Base-by-base conservation (phyloP, 2,797 vertebrate genomes). In the Gymnoscopelus microlampas region DNA sequence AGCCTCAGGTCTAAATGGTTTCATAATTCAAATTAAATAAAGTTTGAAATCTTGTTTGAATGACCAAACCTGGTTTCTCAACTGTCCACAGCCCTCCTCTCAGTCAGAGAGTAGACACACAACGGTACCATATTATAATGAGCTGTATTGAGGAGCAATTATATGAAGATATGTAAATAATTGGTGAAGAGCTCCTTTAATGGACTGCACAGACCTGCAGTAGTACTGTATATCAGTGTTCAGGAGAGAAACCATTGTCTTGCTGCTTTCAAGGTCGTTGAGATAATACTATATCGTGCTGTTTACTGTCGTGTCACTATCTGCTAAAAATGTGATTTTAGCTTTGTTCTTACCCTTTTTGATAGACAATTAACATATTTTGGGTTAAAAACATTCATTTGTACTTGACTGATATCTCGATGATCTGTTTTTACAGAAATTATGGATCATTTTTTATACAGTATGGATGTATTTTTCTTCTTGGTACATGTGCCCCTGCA, bases 391-490 rank as follows among this genome's bases (percentile, higher is more conserved):
- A 11, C 5, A 76, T 87, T 73, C 63, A 70, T 85, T 84, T 78
- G 12, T 77, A 80, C 15, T 23, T 70, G 60, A 68, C 76, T 48
- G 63, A 60, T 77, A 66, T 64, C 24, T 80, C 79, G 77, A 39
- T 39, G 26, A 76, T 63, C 60, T 84, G 44, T 81, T 86, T 89
- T 72, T 85, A 82, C 73, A 7, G 49, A 73, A 68, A 78, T 68
- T 71, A 59, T 77, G 66, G 55, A 77, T 65, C 59, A 74, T 63
- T 85, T 57, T 89, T 89, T 87, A 58, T 87, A 88, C 78, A 69
- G 72, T 83, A 54, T 59, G 79, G 67, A 78, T 86, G 71, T 82
- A 68, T 61, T 79, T 74, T 66, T 64, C 13, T 66, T 49, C 23
- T 35, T 62, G 39, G 75, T 70, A 26, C 73, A 19, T 24, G 39